Percentiles rank a stretch among this genome's conserved stretches.
Conservation (phyloP, 2,888 invertebrate species). For the Cheilosia soror region DNA sequence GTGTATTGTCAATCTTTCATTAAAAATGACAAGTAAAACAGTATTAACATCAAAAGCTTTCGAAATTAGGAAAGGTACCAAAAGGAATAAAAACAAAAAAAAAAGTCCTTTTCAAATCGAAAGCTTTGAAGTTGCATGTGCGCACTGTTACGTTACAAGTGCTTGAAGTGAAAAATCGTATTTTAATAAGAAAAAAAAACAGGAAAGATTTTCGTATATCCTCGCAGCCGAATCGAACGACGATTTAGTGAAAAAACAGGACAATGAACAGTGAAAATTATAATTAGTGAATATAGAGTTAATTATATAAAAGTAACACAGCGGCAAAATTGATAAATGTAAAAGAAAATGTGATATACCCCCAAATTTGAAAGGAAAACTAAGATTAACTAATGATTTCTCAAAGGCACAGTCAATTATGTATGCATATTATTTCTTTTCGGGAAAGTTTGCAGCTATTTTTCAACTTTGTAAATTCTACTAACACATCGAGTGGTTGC, state of each 20-base stretch:
- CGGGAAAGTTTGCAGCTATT: conserved; percentile 64
- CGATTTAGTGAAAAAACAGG: conserved; percentile 51
- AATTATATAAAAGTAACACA: conserved; percentile 49
- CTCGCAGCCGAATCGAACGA: conserved; percentile 58
- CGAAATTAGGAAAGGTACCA: conserved; percentile 7
- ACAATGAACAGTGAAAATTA: conserved; percentile 67
- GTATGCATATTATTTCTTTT: conserved; percentile 72
- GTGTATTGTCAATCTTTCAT: background rate
- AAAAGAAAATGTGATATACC: conserved; percentile 66
- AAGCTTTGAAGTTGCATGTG: conserved; percentile 44
- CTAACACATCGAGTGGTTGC: conserved; percentile 48
- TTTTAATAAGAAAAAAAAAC: conserved; percentile 46
- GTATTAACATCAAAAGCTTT: background rate
- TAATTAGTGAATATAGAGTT: conserved; percentile 62
- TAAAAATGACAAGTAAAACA: conserved; percentile 1
- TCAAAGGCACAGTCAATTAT: conserved; percentile 72
- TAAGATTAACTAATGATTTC: conserved; percentile 63
- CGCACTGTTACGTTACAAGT: conserved; percentile 15
- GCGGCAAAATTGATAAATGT: conserved; percentile 42
- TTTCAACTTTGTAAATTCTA: conserved; percentile 63
- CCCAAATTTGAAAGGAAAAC: conserved; percentile 28
- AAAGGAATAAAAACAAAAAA: background rate
- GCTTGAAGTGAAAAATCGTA: conserved; percentile 54
- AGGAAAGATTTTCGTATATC: conserved; percentile 69
- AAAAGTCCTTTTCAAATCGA: conserved; percentile 26